These are phyloP conservation scores for Protosalanx chinensis DNA, from an alignment of 2,797 vertebrate species.

Conservation along the genomic window DNA sequence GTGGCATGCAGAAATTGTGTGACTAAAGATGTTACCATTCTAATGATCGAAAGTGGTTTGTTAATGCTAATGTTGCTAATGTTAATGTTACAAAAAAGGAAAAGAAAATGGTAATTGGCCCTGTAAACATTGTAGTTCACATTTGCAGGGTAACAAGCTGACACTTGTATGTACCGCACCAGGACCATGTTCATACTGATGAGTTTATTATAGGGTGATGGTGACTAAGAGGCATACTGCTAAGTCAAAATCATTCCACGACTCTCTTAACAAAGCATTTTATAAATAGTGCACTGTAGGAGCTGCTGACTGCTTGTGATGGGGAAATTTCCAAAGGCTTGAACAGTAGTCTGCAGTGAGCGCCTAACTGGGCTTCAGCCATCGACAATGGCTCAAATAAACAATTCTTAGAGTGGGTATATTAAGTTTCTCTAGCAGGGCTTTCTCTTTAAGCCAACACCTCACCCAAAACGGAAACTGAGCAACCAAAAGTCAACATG, in stretches of 20 bases:
- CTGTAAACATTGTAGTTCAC: too few relatives aligned
- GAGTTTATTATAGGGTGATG: constrained; percentile 8
- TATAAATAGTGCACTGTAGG: constrained; percentile 24
- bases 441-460: constrained; percentile 63
- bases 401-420: constrained; percentile 38
- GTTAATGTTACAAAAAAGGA: too few relatives aligned
- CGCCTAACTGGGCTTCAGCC: constrained; percentile 40
- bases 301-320: constrained; percentile 19
- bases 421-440: constrained; percentile 42
- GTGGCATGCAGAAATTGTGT: constrained; percentile 8
- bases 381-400: constrained; percentile 56
- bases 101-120: too few relatives aligned
- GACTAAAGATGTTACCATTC: neutral
- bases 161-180: too few relatives aligned
- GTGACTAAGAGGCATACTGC: constrained; percentile 18
- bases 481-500: constrained; percentile 49
- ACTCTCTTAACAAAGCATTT: constrained; percentile 29
- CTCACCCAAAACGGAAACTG: constrained; percentile 55
- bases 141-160: too few relatives aligned
- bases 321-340: constrained; percentile 19
- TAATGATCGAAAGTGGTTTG: neutral
- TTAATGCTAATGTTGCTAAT: too few relatives aligned
- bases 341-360: constrained; percentile 30
- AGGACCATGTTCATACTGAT: too few relatives aligned
- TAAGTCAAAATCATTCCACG: constrained; percentile 28